Conservation (phyloP, 2,888 invertebrate genomes). For the Caenorhabditis panamensis region DNA sequence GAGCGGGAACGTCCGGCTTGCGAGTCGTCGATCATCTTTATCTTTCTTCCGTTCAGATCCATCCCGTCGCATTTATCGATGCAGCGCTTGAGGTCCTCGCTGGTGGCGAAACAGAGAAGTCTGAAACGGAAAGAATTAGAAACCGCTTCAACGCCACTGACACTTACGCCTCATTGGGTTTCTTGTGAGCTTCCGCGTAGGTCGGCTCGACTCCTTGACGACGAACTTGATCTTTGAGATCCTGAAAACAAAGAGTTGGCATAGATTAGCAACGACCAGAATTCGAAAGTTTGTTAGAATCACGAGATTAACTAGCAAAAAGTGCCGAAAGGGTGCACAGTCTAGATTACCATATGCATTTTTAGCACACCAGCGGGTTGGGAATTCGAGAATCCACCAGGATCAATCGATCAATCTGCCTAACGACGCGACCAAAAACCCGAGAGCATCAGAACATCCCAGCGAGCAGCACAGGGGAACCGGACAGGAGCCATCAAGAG, state of each 20-base stretch:
- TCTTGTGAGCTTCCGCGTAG: slow-evolving; percentile 97
- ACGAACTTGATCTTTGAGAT: slow-evolving; percentile 99
- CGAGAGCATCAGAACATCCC: slow-evolving; percentile 38
- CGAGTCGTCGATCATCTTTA: slow-evolving; percentile 91
- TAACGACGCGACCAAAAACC: slow-evolving; percentile 51
- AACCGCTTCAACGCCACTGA: background rate
- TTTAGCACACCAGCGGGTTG: slow-evolving; percentile 13
- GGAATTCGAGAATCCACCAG: slow-evolving; percentile 16
- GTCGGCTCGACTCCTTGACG: slow-evolving; percentile 97
- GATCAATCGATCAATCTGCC: slow-evolving; percentile 24
- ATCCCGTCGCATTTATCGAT: slow-evolving; percentile 96
- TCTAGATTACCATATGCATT: slow-evolving; percentile 37
- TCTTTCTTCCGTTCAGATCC: slow-evolving; percentile 92
- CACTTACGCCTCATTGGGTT: slow-evolving; percentile 86
- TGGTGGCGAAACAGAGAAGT: slow-evolving; percentile 96
- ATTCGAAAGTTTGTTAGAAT: background rate
- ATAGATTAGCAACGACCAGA: background rate
- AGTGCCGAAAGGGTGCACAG: slow-evolving; percentile 34
- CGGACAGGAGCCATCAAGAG: slow-evolving; percentile 32
- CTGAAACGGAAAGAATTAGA: slow-evolving; percentile 83
- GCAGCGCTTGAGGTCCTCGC: slow-evolving; percentile 95
- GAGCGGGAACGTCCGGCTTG: slow-evolving; percentile 65
- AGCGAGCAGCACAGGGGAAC: slow-evolving; percentile 27
- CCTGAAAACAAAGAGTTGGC: slow-evolving; percentile 83
- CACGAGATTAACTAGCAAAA: slow-evolving; percentile 6